Evolutionary conservation across 2,113 vertebrate species (phyloP).

Genomic region (Anoura caudifer): DNA sequence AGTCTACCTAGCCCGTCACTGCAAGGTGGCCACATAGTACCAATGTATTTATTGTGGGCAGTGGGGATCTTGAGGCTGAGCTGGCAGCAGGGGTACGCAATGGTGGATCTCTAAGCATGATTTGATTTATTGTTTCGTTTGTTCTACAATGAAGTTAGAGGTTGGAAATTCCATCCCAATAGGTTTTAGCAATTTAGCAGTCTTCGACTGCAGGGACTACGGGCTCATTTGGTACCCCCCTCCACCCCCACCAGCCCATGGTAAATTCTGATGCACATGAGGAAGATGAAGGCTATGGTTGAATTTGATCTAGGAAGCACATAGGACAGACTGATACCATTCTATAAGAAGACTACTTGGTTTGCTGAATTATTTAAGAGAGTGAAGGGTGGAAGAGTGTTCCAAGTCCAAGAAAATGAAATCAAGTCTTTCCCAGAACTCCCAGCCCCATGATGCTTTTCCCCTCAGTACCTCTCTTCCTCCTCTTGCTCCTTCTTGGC

Average conservation of each 20-base stretch:
- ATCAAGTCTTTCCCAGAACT: not conserved
- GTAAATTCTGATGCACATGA: not conserved
- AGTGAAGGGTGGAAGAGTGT: not conserved
- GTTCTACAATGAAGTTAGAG: not conserved
- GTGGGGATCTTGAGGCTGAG: not conserved
- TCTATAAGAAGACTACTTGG: not conserved
- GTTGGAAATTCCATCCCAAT: not conserved
- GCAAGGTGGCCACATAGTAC: not conserved
- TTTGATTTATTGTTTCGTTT: not conserved
- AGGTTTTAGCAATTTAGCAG: not conserved
- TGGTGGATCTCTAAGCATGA: not conserved
- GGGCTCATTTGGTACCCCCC: not conserved
- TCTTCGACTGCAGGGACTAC: not conserved
- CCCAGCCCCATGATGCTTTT: not conserved
- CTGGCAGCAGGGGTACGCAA: not conserved
- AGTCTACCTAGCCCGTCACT: not conserved
- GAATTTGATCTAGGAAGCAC: not conserved
- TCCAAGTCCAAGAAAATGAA: not conserved
- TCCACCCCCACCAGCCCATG: accelerated
- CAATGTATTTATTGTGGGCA: not conserved
- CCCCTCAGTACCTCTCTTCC: not conserved
- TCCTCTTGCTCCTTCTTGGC: not conserved
- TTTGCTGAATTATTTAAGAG: not conserved
- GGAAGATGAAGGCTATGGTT: not conserved
- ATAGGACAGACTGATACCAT: not conserved